Conservation (phyloP, 2,797 vertebrate genomes). For the Chromobotia macracanthus region DNA sequence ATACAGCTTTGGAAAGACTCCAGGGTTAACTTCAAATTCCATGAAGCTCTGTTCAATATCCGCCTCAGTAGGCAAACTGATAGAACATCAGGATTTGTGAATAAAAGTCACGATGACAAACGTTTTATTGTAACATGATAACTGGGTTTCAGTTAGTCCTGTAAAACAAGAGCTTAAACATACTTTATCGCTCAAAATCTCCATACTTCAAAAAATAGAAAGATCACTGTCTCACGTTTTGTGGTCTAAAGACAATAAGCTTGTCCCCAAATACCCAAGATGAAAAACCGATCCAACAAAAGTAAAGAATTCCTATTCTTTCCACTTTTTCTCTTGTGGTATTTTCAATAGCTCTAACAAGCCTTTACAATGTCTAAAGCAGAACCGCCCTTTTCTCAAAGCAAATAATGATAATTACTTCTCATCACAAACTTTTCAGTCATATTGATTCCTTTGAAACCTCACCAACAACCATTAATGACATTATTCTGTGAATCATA, state of each 20-base stretch:
- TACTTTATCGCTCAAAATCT: conserved; percentile 30
- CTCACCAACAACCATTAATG: too few species aligned
- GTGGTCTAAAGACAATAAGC: conserved; percentile 37
- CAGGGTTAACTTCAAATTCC: conserved; percentile 35
- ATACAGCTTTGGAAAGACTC: conserved; percentile 42
- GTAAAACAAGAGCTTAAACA: conserved; percentile 42
- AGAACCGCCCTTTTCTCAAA: neutral
- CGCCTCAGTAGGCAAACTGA: conserved; percentile 38
- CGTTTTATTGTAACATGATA: conserved; percentile 24
- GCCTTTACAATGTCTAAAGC: neutral
- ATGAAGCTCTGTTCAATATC: conserved; percentile 49
- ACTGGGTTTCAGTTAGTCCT: neutral
- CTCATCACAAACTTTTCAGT: too few species aligned
- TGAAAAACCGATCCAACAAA: conserved; percentile 17
- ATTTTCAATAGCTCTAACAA: conserved; percentile 2
- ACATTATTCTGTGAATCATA: too few species aligned
- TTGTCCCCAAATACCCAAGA: conserved; percentile 16
- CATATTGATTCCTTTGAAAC: neutral
- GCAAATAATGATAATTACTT: neutral
- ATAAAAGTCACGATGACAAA: conserved; percentile 19
- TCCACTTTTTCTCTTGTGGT: conserved; percentile 28
- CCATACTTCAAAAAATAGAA: conserved; percentile 8
- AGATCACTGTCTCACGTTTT: conserved; percentile 9
- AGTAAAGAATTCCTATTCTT: conserved; percentile 24
- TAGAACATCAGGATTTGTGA: conserved; percentile 27